Evolutionary conservation across 1,140 invertebrate species (phyloP).

Genomic region (Aplysia californica): DNA sequence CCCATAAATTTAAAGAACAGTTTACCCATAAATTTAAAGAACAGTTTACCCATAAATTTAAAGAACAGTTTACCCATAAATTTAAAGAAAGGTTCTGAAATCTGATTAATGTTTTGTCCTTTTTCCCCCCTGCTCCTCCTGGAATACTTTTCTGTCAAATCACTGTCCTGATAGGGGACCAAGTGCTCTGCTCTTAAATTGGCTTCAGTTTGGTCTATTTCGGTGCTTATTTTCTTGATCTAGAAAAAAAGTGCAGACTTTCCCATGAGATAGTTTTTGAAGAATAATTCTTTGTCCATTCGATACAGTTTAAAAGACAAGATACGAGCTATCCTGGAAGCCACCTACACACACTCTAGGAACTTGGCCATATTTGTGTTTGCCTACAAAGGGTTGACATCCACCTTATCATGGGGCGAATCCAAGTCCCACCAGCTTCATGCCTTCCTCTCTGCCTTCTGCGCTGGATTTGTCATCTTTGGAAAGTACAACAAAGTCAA

Average conservation of each 20-base stretch:
- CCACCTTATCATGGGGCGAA: constrained; percentile 52
- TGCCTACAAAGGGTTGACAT: constrained; percentile 65
- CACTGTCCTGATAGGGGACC: no score
- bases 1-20: no score
- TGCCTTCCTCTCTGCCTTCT: constrained; percentile 69
- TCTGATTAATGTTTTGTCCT: no score
- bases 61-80: no score
- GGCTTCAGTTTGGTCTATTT: no score
- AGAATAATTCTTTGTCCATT: background rate
- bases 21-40: no score
- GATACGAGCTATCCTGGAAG: constrained; percentile 65
- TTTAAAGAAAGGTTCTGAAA: no score
- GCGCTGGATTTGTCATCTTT: constrained; percentile 70
- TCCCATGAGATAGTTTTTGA: background rate
- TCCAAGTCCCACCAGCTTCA: constrained; percentile 57
- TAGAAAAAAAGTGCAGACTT: background rate
- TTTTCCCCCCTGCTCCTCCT: no score
- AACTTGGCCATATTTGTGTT: constrained; percentile 71
- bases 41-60: no score
- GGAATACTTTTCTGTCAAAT: background rate
- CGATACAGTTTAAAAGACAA: constrained; percentile 66
- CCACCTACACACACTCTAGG: constrained; percentile 70
- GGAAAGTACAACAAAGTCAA: constrained; percentile 71
- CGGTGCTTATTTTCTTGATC: background rate
- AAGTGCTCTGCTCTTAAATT: no score